Conservation (phyloP, 2,797 vertebrate species). For the Hippocampus kuda region DNA sequence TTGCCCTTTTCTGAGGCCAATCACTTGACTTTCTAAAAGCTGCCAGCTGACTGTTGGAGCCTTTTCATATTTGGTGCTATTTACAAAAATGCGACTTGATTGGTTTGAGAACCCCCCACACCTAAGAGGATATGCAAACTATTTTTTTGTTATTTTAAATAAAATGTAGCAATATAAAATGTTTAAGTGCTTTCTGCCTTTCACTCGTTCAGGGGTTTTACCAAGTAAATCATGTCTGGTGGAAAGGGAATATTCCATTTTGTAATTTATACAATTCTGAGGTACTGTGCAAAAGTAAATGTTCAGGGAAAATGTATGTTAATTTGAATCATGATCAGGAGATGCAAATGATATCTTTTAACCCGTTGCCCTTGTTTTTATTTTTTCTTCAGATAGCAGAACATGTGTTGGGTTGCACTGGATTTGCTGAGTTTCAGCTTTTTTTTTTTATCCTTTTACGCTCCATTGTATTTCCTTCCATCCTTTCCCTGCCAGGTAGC, state of each 20-base stretch:
- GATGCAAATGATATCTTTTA: conserved; percentile 60
- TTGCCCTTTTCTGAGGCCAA: conserved; percentile 57
- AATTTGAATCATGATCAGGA: conserved; percentile 61
- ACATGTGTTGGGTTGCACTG: conserved; percentile 71
- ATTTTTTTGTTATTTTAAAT: conserved; percentile 39
- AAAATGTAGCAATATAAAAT: conserved; percentile 66
- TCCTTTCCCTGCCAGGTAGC: conserved; percentile 41
- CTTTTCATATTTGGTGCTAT: conserved; percentile 67
- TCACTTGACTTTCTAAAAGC: conserved; percentile 63
- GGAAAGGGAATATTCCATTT: conserved; percentile 67
- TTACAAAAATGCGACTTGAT: conserved; percentile 59
- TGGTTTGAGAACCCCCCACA: conserved; percentile 44
- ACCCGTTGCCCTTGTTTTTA: conserved; percentile 54
- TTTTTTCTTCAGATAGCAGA: conserved; percentile 52
- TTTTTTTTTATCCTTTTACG: conserved; percentile 38
- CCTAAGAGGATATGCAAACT: conserved; percentile 65
- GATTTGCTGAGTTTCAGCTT: conserved; percentile 67
- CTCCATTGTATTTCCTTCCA: conserved; percentile 50
- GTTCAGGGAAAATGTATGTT: conserved; percentile 69
- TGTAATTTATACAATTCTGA: conserved; percentile 65
- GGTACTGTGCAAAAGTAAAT: conserved; percentile 73
- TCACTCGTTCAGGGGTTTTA: conserved; percentile 63
- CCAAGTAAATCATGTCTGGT: conserved; percentile 58
- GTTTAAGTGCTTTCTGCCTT: conserved; percentile 57
- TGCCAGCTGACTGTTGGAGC: conserved; percentile 33